Conservation (phyloP, 2,797 vertebrate genomes). For the Salmo trutta region DNA sequence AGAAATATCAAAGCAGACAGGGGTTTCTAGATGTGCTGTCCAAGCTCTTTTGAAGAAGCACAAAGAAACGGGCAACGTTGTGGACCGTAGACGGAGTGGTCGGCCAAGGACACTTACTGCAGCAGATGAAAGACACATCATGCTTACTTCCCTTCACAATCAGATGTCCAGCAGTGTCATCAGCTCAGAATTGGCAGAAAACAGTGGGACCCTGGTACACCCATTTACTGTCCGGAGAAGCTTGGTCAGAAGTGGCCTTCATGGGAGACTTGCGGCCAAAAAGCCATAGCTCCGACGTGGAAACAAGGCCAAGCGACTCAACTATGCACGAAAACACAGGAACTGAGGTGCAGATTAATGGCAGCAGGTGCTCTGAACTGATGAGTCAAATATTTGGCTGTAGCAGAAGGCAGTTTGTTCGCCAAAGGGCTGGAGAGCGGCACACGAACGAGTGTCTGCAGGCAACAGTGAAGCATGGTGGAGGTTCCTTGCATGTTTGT, state of each 20-base stretch:
- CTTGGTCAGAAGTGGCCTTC: slow-evolving; percentile 45
- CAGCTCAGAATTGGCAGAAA: slow-evolving; percentile 36
- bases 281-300: slow-evolving; percentile 21
- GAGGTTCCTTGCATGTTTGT: too few relatives aligned
- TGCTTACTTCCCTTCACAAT: too few relatives aligned
- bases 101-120: slow-evolving; percentile 44
- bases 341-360: slow-evolving; percentile 6
- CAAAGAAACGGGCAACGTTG: slow-evolving; percentile 38
- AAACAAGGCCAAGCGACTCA: slow-evolving; percentile 36
- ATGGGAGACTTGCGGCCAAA: slow-evolving; percentile 10
- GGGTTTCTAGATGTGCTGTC: too few relatives aligned
- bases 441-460: too few relatives aligned
- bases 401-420: too few relatives aligned
- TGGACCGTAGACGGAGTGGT: slow-evolving; percentile 48
- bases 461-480: too few relatives aligned
- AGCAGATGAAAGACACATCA: slow-evolving; percentile 25
- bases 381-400: too few relatives aligned
- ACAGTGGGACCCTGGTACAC: slow-evolving; percentile 20
- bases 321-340: slow-evolving; percentile 37
- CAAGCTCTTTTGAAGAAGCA: slow-evolving; percentile 43
- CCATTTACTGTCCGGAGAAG: slow-evolving; percentile 49
- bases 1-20: too few relatives aligned
- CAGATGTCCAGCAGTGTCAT: slow-evolving; percentile 37
- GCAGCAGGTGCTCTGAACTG: too few relatives aligned
- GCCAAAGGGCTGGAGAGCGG: too few relatives aligned